Percentiles rank a stretch among this genome's conserved stretches.
These are phyloP conservation scores for Ichneumon xanthorius DNA, from an alignment of 2,888 invertebrate species.

Conservation along the genomic window DNA sequence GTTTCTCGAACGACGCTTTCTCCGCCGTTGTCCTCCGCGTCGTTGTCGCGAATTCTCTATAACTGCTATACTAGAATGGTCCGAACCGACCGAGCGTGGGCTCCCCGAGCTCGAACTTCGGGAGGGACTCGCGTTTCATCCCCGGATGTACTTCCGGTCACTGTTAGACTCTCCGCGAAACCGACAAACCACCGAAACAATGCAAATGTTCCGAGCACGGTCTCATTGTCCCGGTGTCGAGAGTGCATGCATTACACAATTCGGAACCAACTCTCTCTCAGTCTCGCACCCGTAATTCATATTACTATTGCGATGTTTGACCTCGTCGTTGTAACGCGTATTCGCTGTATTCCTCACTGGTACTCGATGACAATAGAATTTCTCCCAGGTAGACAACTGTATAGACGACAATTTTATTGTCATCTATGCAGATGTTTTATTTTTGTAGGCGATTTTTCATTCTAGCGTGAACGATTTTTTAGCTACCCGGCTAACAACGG, in stretches of 20 bases:
- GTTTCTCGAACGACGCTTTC: slow-evolving; percentile 5
- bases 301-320: slow-evolving; percentile 22
- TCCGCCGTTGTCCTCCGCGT: background rate
- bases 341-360: slow-evolving; percentile 11
- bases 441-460: background rate
- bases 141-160: slow-evolving; percentile 66
- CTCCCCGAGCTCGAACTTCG: slow-evolving; percentile 33
- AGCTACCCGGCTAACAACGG: too few species aligned
- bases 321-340: background rate
- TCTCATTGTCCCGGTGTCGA: slow-evolving; percentile 61
- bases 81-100: slow-evolving; percentile 25
- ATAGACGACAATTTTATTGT: background rate
- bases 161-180: slow-evolving; percentile 48
- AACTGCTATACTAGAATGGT: background rate
- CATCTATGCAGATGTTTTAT: too few species aligned
- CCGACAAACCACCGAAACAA: slow-evolving; percentile 63
- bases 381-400: background rate
- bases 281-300: slow-evolving; percentile 44
- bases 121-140: slow-evolving; percentile 28
- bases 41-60: slow-evolving; percentile 27
- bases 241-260: slow-evolving; percentile 33
- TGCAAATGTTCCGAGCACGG: slow-evolving; percentile 60
- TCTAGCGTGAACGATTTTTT: background rate
- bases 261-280: slow-evolving; percentile 17
- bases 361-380: background rate